Evolutionary conservation across 2,797 vertebrate genomes (phyloP).

Genomic region (Caiman crocodilus): DNA sequence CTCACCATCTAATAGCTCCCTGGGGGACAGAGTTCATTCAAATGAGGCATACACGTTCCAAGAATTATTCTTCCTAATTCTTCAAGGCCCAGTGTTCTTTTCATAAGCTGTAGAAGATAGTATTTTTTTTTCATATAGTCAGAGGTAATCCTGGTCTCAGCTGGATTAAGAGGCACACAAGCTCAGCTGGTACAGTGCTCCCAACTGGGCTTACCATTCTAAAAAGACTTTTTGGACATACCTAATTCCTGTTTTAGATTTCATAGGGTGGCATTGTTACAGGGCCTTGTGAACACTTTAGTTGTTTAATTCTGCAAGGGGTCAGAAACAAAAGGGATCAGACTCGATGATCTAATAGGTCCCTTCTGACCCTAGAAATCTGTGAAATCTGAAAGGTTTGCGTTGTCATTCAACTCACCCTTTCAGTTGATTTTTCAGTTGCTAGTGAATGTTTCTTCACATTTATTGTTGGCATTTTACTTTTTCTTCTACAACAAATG

Average conservation of each 20-base stretch:
- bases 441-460: not conserved
- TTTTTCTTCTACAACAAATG: not conserved
- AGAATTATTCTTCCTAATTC: not conserved
- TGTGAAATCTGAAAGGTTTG: not conserved
- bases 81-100: not conserved
- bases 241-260: not conserved
- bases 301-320: too few relatives aligned
- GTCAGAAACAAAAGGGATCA: too few relatives aligned
- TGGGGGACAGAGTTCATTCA: not conserved
- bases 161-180: not conserved
- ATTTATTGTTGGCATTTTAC: not conserved
- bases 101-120: not conserved
- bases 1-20: not conserved
- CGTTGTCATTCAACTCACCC: not conserved
- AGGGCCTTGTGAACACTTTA: too few relatives aligned
- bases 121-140: not conserved
- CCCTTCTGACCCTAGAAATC: too few relatives aligned
- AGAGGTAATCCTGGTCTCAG: not conserved
- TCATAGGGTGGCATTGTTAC: too few relatives aligned
- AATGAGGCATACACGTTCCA: not conserved
- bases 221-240: not conserved
- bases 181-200: not conserved
- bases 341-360: too few relatives aligned
- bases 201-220: not conserved
- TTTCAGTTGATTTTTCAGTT: not conserved